Evolutionary conservation across 2,888 invertebrate genomes (phyloP), one percentile per base, ranked within the genome.

Genomic region (Phaedon cochleariae): DNA sequence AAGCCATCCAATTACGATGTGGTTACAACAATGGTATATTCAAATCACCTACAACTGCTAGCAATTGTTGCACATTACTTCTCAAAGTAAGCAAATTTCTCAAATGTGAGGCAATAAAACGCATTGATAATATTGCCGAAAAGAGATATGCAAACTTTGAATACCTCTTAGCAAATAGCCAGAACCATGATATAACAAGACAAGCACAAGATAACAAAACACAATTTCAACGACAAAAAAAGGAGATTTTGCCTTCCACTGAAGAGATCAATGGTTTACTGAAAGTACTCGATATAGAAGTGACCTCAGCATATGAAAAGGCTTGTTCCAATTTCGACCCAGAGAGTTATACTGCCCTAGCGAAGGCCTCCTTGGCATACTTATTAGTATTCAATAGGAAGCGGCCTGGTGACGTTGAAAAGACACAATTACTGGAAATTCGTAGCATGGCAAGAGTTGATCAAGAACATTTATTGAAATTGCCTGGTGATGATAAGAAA

Each of bases 361-460:
- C 59, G 4, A 45, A 59, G 45, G 37, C 48, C 20, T 26, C 21
- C 20, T 48, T 59, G 7, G 48, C 29, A 20, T 59, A 45, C 29
- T n/a, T 59, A 59, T 2, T 48, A n/a, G 59, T 59, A 4, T 59
- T 59, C 26, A 59, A 59, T 45, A 6, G 59, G 46, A 59, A 59
- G 45, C 37, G 59, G 46, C 59, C 59, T 59, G 59, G 59, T 22
- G 59, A 59, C 45, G 37, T 41, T 29, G 45, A 59, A 7, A 59
- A 17, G 22, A 59, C 59, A 17, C 45, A 41, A 45, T 41, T 45
- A 29, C 2, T 29, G 5, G 46, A 59, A 17, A 41, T 41, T 59
- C 12, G 46, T 21, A 59, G 45, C 46, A 45, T 59, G 18, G 10
- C 31, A 22, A 48, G 15, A 15, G 48, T 59, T 15, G 46, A 22